These are phyloP conservation scores for Drosophila stalkeri DNA, from an alignment of 2,888 invertebrate species.

Conservation along the genomic window DNA sequence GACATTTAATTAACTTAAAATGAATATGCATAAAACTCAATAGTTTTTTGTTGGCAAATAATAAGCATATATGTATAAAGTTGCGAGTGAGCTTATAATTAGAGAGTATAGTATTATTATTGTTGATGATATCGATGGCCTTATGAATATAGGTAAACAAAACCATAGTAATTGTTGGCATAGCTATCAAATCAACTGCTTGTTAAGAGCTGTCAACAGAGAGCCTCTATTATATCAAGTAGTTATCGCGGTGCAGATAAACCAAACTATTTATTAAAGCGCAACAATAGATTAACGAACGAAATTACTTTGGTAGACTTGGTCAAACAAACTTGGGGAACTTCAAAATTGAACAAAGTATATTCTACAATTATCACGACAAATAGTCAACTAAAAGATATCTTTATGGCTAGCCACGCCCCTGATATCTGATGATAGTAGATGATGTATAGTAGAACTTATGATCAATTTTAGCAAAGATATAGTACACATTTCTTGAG, in stretches of 20 bases:
- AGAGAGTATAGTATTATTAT: conserved; percentile 10
- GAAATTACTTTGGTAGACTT: neutral
- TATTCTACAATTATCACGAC: neutral
- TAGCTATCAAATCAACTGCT: conserved; percentile 2
- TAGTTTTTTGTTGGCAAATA: neutral
- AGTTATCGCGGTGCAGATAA: conserved; percentile 28
- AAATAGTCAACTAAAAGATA: neutral
- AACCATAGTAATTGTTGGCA: conserved; percentile 17
- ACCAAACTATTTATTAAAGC: conserved; percentile 9
- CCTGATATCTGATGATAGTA: too few relatives aligned
- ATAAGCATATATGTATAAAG: neutral
- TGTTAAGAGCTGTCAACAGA: neutral
- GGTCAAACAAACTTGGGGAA: neutral
- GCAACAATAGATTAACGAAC: conserved; percentile 12
- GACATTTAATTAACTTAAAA: neutral
- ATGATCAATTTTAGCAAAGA: too few relatives aligned
- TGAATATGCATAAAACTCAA: conserved; percentile 20
- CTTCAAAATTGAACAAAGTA: neutral
- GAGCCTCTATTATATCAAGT: conserved; percentile 19
- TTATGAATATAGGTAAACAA: conserved; percentile 15
- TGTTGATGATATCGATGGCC: conserved; percentile 9
- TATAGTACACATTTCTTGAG: neutral
- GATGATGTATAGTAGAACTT: too few relatives aligned
- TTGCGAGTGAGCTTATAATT: neutral
- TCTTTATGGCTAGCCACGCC: too few relatives aligned